Evolutionary conservation across 2,797 vertebrate species (phyloP), one percentile per base, ranked within the genome.

Genomic region (Urophycis tenuis): DNA sequence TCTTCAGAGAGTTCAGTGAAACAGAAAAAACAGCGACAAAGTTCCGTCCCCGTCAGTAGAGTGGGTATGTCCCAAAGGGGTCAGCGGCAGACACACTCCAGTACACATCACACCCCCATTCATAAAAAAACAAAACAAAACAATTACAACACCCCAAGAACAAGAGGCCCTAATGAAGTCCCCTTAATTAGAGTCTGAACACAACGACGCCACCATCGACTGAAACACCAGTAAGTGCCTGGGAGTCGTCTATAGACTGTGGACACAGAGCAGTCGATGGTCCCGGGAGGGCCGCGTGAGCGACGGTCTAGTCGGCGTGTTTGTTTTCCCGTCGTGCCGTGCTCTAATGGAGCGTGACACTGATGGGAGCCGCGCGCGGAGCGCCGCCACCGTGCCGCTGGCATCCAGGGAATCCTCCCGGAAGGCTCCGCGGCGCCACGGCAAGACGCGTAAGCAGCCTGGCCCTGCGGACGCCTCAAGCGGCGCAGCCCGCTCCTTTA

Each of bases 271-370:
- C 64, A 80, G 74, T 32, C 74, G 72, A 17, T n/a, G n/a, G 76
- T 75, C 69, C 77, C 36, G 73, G 11, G 39, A 64, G 76, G 45
- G 2, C 0, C 73, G 75, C 79, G 75, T 79, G 76, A 25, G 77
- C 72, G 74, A 74, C 71, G 53, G 39, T 77, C 77, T 60, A n/a
- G 71, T 30, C 74, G 64, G 33, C 67, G 64, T 71, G 60, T 78
- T 82, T 80, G 72, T 78, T 77, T 74, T 75, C n/a, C n/a, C n/a
- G 33, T 30, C 36, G 31, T 31, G 33, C 72, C 74, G 77, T 78
- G 77, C 34, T 81, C 30, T 80, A 77, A 82, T 76, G 75, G 74
- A 80, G 67, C 75, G 25, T 41, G 80, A 64, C 82, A 76, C 75
- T 74, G 45, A 35, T 73, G 35, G 71, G 49, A 75, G 25, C 53